These are phyloP conservation scores for Poeciliopsis infans DNA, from an alignment of 2,797 vertebrate species.

Conservation along the genomic window DNA sequence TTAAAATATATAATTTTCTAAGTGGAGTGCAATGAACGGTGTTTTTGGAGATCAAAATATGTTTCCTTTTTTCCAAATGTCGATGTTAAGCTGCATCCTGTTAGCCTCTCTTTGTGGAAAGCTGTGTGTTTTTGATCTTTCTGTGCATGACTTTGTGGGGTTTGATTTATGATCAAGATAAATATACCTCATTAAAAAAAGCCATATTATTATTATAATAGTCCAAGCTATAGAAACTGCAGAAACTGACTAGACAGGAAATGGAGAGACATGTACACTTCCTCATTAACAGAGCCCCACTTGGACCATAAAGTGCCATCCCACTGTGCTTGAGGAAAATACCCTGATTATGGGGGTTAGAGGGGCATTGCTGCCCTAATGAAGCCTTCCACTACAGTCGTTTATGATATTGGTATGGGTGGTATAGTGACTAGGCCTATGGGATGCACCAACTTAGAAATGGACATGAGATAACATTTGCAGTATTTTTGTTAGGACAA, in stretches of 20 bases:
- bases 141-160: constrained; percentile 46
- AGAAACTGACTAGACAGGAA: constrained; percentile 82
- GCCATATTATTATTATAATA: constrained; percentile 69
- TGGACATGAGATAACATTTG: constrained; percentile 55
- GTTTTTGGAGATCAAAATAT: constrained; percentile 25
- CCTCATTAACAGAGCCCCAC: constrained; percentile 81
- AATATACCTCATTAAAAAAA: constrained; percentile 80
- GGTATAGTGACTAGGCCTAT: constrained; percentile 73
- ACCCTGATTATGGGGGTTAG: constrained; percentile 71
- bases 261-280: constrained; percentile 80
- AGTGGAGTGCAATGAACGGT: neutral
- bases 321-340: constrained; percentile 77
- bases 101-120: neutral
- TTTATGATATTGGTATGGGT: constrained; percentile 83
- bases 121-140: constrained; percentile 26
- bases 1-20: neutral
- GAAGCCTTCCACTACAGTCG: constrained; percentile 80
- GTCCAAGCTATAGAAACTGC: constrained; percentile 77
- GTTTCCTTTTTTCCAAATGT: constrained; percentile 16
- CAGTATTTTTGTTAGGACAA: constrained; percentile 67
- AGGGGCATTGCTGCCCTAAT: constrained; percentile 76
- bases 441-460: constrained; percentile 66
- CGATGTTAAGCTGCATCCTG: constrained; percentile 22
- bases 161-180: constrained; percentile 71
- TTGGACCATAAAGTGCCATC: constrained; percentile 80